phyloP scores from a whole-genome alignment of 2,113 vertebrate genomes.

The Phrynocephalus versicolor region DNA sequence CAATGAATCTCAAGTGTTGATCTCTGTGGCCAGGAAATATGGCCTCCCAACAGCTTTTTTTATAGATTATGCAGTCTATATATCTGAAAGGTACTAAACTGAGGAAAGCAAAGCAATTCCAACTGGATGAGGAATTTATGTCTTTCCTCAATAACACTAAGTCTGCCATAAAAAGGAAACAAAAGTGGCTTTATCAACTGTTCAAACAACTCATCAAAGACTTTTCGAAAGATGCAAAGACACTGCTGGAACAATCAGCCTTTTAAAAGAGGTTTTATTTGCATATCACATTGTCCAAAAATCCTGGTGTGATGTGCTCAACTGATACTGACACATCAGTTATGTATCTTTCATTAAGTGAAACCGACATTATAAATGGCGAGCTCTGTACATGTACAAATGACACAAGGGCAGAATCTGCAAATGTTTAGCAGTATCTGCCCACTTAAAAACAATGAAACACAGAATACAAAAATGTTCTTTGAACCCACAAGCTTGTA shows the following conservation, averaged over 20 bases:
- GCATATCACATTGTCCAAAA: neutral
- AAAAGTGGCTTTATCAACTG: neutral
- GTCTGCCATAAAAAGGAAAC: neutral
- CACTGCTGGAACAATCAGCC: neutral
- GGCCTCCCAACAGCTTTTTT: too few relatives aligned
- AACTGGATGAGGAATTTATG: neutral
- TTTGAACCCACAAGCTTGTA: constrained; percentile 22
- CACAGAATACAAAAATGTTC: constrained; percentile 70
- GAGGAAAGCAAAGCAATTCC: neutral
- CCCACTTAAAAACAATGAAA: constrained; percentile 63
- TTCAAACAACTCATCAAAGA: neutral
- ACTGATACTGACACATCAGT: neutral
- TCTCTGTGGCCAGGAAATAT: too few relatives aligned
- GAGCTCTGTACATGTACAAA: constrained; percentile 54
- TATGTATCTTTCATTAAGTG: constrained; percentile 56
- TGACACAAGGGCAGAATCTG: constrained; percentile 68
- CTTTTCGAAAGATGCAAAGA: neutral
- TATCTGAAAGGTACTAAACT: neutral
- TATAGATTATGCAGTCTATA: too few relatives aligned
- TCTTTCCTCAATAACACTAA: neutral
- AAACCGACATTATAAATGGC: constrained; percentile 58
- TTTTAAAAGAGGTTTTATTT: neutral
- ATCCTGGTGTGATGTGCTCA: constrained; percentile 26
- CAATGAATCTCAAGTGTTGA: too few relatives aligned
- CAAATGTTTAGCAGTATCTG: constrained; percentile 57